Percentiles rank a stretch among this genome's conserved stretches.
phyloP scores from a whole-genome alignment of 2,113 vertebrate species.

The Tursiops truncatus region DNA sequence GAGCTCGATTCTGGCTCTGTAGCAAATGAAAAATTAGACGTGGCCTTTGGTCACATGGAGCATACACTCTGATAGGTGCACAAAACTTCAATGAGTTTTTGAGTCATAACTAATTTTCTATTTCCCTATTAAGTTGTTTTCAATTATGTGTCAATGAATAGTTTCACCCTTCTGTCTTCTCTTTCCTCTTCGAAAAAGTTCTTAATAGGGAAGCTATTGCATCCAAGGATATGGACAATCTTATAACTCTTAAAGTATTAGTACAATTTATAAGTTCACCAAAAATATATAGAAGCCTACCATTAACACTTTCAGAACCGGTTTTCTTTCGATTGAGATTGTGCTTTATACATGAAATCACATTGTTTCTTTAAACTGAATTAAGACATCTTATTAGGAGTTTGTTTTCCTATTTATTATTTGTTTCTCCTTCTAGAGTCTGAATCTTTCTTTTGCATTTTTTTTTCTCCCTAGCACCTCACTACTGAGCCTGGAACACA shows the following conservation, averaged over 20 bases:
- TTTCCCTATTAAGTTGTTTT: neutral
- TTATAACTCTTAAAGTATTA: neutral
- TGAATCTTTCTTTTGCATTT: neutral
- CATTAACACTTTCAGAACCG: neutral
- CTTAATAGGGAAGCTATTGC: neutral
- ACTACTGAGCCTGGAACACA: neutral
- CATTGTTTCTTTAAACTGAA: neutral
- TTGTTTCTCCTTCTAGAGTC: neutral
- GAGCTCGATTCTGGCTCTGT: neutral
- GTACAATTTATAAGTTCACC: neutral
- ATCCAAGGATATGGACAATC: neutral
- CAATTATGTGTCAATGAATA: neutral
- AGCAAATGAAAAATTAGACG: neutral
- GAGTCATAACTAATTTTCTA: neutral
- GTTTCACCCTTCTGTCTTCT: neutral
- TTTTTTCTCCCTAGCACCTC: neutral
- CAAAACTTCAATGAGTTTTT: neutral
- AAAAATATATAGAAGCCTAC: neutral
- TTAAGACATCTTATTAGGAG: neutral
- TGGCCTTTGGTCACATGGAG: neutral
- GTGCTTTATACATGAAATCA: neutral
- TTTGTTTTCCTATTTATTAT: neutral
- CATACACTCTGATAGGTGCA: neutral
- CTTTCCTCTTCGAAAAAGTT: neutral
- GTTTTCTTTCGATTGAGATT: neutral